Conservation (phyloP, 2,113 vertebrate species). For the Platysternon megacephalum region DNA sequence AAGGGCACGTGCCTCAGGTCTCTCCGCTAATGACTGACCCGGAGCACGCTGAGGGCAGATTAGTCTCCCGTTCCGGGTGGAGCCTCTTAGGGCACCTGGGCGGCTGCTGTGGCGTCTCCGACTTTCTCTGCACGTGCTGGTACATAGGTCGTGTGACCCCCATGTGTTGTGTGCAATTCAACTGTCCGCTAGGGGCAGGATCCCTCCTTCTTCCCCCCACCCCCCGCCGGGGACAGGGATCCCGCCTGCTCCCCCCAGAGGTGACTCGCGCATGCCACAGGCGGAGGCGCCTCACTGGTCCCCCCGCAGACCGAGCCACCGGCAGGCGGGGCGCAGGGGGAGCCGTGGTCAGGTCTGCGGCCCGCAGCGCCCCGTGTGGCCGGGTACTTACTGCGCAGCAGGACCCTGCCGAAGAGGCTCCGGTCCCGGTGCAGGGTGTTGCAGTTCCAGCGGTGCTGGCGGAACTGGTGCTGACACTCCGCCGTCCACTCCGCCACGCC, state of each 20-base stretch:
- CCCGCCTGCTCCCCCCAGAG: too few relatives aligned
- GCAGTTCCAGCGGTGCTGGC: slow-evolving; percentile 96
- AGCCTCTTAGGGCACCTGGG: not conserved
- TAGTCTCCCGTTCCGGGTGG: not conserved
- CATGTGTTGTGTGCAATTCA: too few relatives aligned
- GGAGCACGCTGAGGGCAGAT: not conserved
- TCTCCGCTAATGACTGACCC: not conserved
- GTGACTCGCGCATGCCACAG: too few relatives aligned
- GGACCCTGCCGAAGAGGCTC: slow-evolving; percentile 89
- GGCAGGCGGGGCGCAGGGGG: too few relatives aligned
- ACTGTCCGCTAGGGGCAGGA: too few relatives aligned
- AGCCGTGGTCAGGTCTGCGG: too few relatives aligned
- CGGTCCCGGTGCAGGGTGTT: slow-evolving; percentile 89
- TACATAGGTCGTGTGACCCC: too few relatives aligned
- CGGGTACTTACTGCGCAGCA: slow-evolving; percentile 88
- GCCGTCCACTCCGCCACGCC: slow-evolving; percentile 92
- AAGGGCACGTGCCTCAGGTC: not conserved
- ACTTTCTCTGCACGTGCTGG: not conserved
- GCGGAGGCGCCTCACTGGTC: rapidly evolving
- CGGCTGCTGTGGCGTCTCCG: not conserved
- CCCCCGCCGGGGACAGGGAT: too few relatives aligned
- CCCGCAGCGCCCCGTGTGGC: not conserved
- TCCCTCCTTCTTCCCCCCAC: too few relatives aligned
- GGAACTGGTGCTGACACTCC: slow-evolving; percentile 96
- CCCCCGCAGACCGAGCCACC: not conserved